Evolutionary conservation across 2,113 vertebrate species (phyloP), one percentile per base, ranked within the genome.

Genomic region (Melanerpes formicivorus): DNA sequence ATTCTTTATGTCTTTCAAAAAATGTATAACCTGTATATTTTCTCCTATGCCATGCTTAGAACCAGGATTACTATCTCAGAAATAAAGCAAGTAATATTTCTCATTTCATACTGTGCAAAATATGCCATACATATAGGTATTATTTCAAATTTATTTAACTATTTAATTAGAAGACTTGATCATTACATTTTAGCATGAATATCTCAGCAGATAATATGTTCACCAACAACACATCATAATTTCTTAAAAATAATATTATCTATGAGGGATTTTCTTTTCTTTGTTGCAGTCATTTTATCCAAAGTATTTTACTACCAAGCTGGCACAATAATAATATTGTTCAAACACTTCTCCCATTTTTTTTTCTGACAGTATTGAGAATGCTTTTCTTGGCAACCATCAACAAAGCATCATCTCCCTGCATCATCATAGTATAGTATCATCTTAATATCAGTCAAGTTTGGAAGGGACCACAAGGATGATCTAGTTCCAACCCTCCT

Each of bases 381-480:
- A 69, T 54, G 4, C 3, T 75, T 84, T 79, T 3, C 18, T 67
- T 78, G 30, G 11, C 27, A 75, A 42, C 8, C 9, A 42, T 26
- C 26, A 1, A 1, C 10, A 78, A 75, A 84, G 0, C 18, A 76
- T 69, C 0, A 0, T 14, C 6, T 79, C 14, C 11, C 17, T 21
- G 22, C 5, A 67, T 37, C 37, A 37, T 37, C 37, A 37, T 37
- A 10, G 37, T 37, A 37, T 37, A 37, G 37, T 37, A 37, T 37
- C 37, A 37, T 37, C 37, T 9, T 37, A 37, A 37, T 37, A 37
- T 37, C 37, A 37, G 37, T 37, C 37, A 37, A 8, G 37, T 8
- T 37, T 37, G 37, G 37, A 37, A 37, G 37, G 37, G 37, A 37
- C 37, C 37, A 37, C 37, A 37, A 37, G 37, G 37, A 37, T 37